Conservation (phyloP, 2,797 vertebrate genomes). For the Hemibagrus guttatus region DNA sequence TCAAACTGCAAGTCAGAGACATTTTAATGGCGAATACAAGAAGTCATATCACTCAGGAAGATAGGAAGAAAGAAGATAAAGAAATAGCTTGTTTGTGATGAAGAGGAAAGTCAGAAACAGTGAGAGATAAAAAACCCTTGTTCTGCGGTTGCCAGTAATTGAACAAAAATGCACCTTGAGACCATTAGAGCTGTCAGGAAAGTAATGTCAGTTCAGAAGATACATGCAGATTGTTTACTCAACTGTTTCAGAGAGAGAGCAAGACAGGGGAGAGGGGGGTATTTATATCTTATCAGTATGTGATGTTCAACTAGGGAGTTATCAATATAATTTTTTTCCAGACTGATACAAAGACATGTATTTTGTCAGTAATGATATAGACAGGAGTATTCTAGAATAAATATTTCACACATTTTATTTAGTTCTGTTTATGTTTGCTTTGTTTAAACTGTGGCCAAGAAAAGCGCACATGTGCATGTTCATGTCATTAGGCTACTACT, state of each 20-base stretch:
- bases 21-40: background rate
- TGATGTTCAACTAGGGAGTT: background rate
- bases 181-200: conserved; percentile 20
- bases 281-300: background rate
- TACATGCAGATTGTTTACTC: background rate
- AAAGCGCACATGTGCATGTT: background rate
- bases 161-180: conserved; percentile 25
- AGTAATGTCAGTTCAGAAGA: conserved; percentile 6
- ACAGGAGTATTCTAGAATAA: background rate
- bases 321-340: background rate
- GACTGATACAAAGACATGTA: background rate
- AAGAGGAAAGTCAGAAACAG: conserved; percentile 29
- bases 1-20: conserved; percentile 28
- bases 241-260: background rate
- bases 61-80: conserved; percentile 32
- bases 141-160: conserved; percentile 28
- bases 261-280: background rate
- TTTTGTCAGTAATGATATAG: background rate
- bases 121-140: conserved; percentile 24
- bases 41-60: conserved; percentile 1
- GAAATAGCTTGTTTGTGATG: conserved; percentile 37
- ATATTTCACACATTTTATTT: background rate
- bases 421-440: background rate
- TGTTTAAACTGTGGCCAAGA: background rate
- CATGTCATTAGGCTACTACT: background rate